Evolutionary conservation across 2,113 vertebrate species (phyloP).

Genomic region (Rutilus rutilus): DNA sequence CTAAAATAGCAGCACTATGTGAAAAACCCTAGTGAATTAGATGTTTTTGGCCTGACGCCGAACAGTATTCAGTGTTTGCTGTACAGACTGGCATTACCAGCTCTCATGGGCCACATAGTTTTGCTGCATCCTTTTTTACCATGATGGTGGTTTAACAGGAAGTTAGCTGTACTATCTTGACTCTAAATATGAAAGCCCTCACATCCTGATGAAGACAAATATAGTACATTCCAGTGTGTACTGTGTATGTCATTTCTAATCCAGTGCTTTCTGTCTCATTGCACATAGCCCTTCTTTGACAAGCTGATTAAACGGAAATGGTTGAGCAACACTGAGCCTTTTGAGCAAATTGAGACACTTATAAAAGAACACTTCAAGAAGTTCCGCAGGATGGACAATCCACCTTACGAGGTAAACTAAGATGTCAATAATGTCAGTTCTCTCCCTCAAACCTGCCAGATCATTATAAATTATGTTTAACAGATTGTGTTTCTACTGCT

Average conservation of each 20-base stretch:
- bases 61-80: conserved; percentile 32
- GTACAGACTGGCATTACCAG: conserved; percentile 50
- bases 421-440: background rate
- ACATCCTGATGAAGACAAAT: conserved; percentile 33
- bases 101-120: conserved; percentile 33
- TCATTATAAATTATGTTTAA: background rate
- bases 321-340: conserved; percentile 83
- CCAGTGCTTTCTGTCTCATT: background rate
- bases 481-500: background rate
- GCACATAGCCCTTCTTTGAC: conserved; percentile 79
- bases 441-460: background rate
- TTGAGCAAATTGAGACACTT: conserved; percentile 81
- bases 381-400: conserved; percentile 80
- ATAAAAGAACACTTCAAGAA: conserved; percentile 80
- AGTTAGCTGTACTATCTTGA: conserved; percentile 47
- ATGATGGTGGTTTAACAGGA: conserved; percentile 54
- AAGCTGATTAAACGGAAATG: conserved; percentile 89
- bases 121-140: conserved; percentile 48
- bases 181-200: conserved; percentile 45
- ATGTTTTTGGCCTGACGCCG: conserved; percentile 54
- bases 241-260: conserved; percentile 10
- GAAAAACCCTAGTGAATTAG: conserved; percentile 52
- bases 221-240: conserved; percentile 16
- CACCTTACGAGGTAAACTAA: conserved; percentile 84
- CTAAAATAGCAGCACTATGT: conserved; percentile 56